Evolutionary conservation across 2,888 invertebrate species (phyloP), one percentile per base, ranked within the genome.

Genomic region (Graphium colonna): DNA sequence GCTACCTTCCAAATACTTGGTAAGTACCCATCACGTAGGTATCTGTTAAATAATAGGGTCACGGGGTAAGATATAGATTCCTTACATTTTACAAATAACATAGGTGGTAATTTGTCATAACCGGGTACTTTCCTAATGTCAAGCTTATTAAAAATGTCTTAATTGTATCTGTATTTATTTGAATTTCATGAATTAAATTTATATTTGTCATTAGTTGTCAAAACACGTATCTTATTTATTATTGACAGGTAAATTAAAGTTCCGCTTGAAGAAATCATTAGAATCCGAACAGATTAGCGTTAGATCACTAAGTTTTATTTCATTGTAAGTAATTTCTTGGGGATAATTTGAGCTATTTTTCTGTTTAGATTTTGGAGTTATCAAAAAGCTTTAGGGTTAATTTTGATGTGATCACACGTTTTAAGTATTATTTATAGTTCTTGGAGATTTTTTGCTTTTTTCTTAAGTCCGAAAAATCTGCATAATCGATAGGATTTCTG

Each of bases 1-100:
- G 40, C 40, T 40, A 16, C 40, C 10, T 40, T 40, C 40, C 40
- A 40, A 40, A 40, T 17, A 15, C 16, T 40, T 17, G 40, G 40
- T 3, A 40, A 16, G 40, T 40, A 40, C 1, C 40, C 16, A 40
- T 3, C 7, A 16, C 40, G 16, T 16, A 40, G 13, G 12, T 10
- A 40, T 16, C 40, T 3, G n/a, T 40, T 40, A 16, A 40, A 40
- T 40, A 17, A 40, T 2, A 40, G 40, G 1, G 40, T 9, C 8
- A 40, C 16, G n/a, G 40, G 40, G 16, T 3, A 15, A 40, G 17
- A 16, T 3, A 40, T 3, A 1, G 40, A 40, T 2, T 40, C 2
- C 1, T 2, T n/a, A 15, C 16, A 40, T 40, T 40, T 40, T 1
- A 40, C 7, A 16, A 16, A 40, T 3, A 40, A 40, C 9, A 40